Percentiles rank a stretch among this genome's conserved stretches.
Conservation (phyloP, 2,888 invertebrate genomes). For the Synanthedon formicaeformis region DNA sequence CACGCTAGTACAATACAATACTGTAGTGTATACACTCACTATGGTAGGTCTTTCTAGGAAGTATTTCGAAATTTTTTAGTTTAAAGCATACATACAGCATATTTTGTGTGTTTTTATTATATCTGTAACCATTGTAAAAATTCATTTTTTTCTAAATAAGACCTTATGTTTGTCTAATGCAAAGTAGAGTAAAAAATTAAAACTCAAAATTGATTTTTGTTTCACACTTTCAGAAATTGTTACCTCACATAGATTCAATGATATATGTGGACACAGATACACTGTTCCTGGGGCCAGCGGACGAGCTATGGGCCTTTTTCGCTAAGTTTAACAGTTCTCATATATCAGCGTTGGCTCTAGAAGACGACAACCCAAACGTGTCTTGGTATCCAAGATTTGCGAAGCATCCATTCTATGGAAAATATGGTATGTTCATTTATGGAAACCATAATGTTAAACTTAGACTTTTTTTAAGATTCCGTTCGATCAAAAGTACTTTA, state of each 20-base stretch:
- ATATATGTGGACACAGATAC: conserved; percentile 95
- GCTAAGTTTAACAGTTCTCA: conserved; percentile 84
- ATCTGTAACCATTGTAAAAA: no score
- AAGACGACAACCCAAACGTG: conserved; percentile 91
- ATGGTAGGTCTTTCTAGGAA: no score
- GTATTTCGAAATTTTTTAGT: neutral
- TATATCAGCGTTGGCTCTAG: conserved; percentile 87
- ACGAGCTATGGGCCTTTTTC: conserved; percentile 88
- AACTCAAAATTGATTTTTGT: neutral
- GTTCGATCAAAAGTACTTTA: no score
- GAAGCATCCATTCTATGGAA: conserved; percentile 93
- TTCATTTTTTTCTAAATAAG: no score
- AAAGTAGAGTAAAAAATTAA: no score
- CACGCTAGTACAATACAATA: no score
- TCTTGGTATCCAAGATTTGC: conserved; percentile 98
- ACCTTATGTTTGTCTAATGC: no score
- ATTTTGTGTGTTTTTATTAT: no score
- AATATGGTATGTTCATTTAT: conserved; percentile 69
- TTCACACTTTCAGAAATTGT: conserved; percentile 70
- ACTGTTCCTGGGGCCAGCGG: conserved; percentile 85
- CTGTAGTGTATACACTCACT: no score
- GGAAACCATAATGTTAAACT: no score
- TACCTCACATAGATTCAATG: conserved; percentile 84
- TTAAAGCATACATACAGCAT: no score
- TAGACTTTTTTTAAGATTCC: no score